phyloP scores from a whole-genome alignment of 2,888 invertebrate species.

The Bellardia pandia region DNA sequence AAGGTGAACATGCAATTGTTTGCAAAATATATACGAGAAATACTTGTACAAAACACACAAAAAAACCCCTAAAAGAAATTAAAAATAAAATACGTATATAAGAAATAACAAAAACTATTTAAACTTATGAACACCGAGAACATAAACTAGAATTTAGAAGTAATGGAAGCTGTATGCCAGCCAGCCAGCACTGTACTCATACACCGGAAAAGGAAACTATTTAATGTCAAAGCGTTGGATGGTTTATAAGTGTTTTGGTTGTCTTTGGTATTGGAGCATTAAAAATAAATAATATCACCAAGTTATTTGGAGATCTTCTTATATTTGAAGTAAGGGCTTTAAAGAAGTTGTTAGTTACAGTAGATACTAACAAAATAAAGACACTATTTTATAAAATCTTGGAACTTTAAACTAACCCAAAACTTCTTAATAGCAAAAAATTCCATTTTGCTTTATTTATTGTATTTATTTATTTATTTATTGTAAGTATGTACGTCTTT shows the following conservation, averaged over 20 bases:
- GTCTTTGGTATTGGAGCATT: neutral
- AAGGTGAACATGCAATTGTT: constrained; percentile 67
- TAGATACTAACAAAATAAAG: no score
- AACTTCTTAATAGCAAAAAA: no score
- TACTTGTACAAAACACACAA: neutral
- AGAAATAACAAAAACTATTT: constrained; percentile 51
- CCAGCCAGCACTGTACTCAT: neutral
- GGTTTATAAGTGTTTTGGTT: constrained; percentile 38
- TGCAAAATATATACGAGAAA: constrained; percentile 47
- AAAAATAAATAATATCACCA: neutral
- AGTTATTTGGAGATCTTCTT: neutral
- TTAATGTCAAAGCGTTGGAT: constrained; percentile 47
- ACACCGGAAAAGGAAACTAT: constrained; percentile 52
- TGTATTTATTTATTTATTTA: neutral
- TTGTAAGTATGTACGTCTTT: neutral
- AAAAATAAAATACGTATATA: constrained; percentile 34
- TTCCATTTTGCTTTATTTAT: no score
- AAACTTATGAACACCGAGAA: constrained; percentile 47
- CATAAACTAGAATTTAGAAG: constrained; percentile 36
- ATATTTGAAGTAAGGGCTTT: no score
- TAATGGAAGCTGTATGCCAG: constrained; percentile 7
- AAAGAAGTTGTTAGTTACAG: neutral
- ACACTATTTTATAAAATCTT: neutral
- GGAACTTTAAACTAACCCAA: no score
- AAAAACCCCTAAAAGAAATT: constrained; percentile 43